Evolutionary conservation across 2,888 invertebrate species (phyloP).

Genomic region (Rhamnusium bicolor): DNA sequence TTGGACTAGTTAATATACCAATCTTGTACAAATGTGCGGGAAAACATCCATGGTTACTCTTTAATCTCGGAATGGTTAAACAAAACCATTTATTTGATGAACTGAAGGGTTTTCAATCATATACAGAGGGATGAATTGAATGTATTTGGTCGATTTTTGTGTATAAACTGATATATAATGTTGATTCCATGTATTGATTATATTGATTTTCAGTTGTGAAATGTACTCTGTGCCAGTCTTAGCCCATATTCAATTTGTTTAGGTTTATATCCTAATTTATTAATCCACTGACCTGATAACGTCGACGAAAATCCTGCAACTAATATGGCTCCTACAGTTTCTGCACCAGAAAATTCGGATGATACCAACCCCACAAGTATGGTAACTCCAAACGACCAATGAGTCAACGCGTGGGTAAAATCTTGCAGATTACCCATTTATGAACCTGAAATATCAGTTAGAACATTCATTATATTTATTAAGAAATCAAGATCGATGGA

Average conservation of each 20-base stretch:
- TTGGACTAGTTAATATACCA: too few relatives aligned
- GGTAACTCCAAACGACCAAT: conserved; percentile 76
- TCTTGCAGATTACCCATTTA: conserved; percentile 60
- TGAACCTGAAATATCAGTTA: conserved; percentile 34
- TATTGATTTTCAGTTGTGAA: too few relatives aligned
- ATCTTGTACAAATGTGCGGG: too few relatives aligned
- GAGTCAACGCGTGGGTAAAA: conserved; percentile 67
- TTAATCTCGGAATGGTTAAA: too few relatives aligned
- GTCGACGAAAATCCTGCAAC: conserved; percentile 72
- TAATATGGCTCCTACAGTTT: conserved; percentile 74
- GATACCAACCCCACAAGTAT: conserved; percentile 76
- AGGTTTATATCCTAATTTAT: background rate
- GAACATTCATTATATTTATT: background rate
- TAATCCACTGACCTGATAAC: conserved; percentile 72
- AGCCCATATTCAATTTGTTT: background rate
- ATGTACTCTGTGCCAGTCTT: too few relatives aligned
- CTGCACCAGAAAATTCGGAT: conserved; percentile 75
- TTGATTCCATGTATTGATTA: too few relatives aligned
- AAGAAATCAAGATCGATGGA: background rate
- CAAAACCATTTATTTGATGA: too few relatives aligned
- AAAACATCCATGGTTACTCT: too few relatives aligned
- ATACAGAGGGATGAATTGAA: background rate
- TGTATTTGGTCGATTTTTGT: too few relatives aligned
- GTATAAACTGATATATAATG: too few relatives aligned
- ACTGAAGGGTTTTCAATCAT: too few relatives aligned